Evolutionary conservation across 1,140 invertebrate species (phyloP).

Genomic region (Thrips palmi): DNA sequence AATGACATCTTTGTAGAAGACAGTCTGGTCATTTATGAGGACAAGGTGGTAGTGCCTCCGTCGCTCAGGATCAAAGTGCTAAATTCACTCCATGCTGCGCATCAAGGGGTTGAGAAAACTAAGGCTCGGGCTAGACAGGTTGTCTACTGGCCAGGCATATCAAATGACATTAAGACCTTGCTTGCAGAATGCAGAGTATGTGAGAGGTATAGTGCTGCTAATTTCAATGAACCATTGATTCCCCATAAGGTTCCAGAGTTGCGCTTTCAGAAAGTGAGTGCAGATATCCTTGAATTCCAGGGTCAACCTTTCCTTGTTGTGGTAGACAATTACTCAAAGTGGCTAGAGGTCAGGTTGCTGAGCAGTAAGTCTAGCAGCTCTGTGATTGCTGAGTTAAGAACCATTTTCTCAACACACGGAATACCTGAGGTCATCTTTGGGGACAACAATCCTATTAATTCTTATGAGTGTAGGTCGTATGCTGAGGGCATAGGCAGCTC

Average conservation of each 20-base stretch:
- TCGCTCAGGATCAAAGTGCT: conserved; percentile 18
- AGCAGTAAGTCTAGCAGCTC: too few relatives aligned
- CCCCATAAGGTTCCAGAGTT: conserved; percentile 9
- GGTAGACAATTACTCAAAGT: conserved; percentile 13
- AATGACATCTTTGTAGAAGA: conserved; percentile 13
- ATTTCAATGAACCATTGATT: conserved; percentile 11
- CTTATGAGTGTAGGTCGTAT: too few relatives aligned
- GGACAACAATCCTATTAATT: too few relatives aligned
- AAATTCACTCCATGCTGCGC: conserved; percentile 14
- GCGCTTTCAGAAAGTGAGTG: too few relatives aligned
- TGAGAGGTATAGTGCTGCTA: conserved; percentile 11
- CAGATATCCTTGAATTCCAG: conserved; percentile 15
- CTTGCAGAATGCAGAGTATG: conserved; percentile 17
- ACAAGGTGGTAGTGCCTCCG: conserved; percentile 20
- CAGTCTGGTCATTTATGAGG: conserved; percentile 18
- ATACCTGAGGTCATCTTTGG: too few relatives aligned
- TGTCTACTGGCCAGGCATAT: conserved; percentile 17
- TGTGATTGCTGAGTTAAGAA: too few relatives aligned
- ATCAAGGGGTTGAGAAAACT: conserved; percentile 16
- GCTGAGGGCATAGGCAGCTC: too few relatives aligned
- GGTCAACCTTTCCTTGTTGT: conserved; percentile 8
- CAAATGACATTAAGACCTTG: conserved; percentile 17
- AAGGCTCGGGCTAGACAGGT: conserved; percentile 13
- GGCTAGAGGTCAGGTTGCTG: too few relatives aligned
- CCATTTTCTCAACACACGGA: too few relatives aligned